Evolutionary conservation across 2,113 vertebrate genomes (phyloP).

Genomic region (Lota lota): DNA sequence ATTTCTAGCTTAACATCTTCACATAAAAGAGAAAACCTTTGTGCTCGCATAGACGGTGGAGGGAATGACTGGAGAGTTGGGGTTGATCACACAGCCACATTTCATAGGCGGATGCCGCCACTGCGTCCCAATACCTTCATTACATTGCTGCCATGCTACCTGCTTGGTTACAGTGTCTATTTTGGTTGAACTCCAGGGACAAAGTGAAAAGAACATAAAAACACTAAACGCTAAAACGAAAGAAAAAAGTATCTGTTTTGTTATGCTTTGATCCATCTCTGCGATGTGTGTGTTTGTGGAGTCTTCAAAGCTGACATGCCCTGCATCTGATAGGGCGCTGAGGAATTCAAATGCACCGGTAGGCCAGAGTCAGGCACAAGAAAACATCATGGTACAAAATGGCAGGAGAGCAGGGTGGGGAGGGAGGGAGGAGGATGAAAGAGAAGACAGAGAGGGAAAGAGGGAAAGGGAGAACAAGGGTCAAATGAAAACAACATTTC

Average conservation of each 20-base stretch:
- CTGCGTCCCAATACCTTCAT: too few species aligned
- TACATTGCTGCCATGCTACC: too few species aligned
- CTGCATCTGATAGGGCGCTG: slow-evolving; percentile 45
- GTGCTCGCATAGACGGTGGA: too few species aligned
- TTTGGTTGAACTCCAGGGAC: too few species aligned
- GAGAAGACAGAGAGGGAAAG: slow-evolving; percentile 45
- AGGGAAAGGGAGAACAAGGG: slow-evolving; percentile 27
- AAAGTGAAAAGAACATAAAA: too few species aligned
- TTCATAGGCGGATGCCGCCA: too few species aligned
- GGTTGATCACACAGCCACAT: too few species aligned
- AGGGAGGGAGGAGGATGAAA: slow-evolving; percentile 19
- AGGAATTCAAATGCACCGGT: slow-evolving; percentile 59
- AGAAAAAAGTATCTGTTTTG: slow-evolving; percentile 54
- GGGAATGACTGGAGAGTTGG: too few species aligned
- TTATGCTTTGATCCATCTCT: slow-evolving; percentile 59
- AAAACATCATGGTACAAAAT: slow-evolving; percentile 33
- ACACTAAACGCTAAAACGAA: too few species aligned
- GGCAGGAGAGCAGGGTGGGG: slow-evolving; percentile 14
- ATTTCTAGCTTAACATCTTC: neutral
- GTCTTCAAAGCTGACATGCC: slow-evolving; percentile 67
- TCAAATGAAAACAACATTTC: slow-evolving; percentile 58
- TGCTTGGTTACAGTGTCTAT: too few species aligned
- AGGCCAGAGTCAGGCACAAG: slow-evolving; percentile 57
- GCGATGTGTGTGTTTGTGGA: slow-evolving; percentile 50
- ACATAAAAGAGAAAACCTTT: too few species aligned